Evolutionary conservation across 2,888 invertebrate genomes (phyloP), one percentile per base, ranked within the genome.

Genomic region (Mesorhabditis sp.): DNA sequence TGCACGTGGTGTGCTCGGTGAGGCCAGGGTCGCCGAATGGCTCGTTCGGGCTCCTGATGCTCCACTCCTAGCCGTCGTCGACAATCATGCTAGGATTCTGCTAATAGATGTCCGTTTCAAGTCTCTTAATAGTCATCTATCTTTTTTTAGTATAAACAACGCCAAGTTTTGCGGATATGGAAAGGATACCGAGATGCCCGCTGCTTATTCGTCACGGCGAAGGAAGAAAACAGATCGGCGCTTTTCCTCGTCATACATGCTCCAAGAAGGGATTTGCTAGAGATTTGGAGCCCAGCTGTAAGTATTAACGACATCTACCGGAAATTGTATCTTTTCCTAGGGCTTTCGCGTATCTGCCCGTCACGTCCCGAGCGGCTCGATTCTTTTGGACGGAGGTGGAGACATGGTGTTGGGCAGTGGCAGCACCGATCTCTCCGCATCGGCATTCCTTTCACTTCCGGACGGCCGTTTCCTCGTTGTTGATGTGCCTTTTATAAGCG

Each of bases 121-220:
- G 61, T 4, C 28, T 45, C 73, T 10, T 13, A 61, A 5, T 4
- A 10, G 1, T 13, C 44, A 43, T 15, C 44, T 43, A 5, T 42
- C n/a, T 45, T 65, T 28, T 65, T 58, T 4, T 44, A 65, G 41
- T 7, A 67, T 10, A 13, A 89, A 66, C 90, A 90, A 76, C 93
- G 94, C 1, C 89, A 92, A 68, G 90, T 92, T 43, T 87, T 95
- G 61, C 89, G 93, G 67, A 91, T 95, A 85, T 94, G 95, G 90
- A 96, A 96, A 88, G 96, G 97, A 4, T 97, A 94, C 86, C 89
- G 96, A 67, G 94, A 96, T 86, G 95, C 96, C 0, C 93, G 96
- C 86, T 93, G 58, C n/a, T n/a, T 50, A 10, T 50, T 50, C n/a
- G n/a, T 50, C 58, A 50, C 58, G 58, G 7, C 58, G n/a, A 50